phyloP scores from a whole-genome alignment of 2,888 invertebrate genomes.

The Steinernema scapterisci region DNA sequence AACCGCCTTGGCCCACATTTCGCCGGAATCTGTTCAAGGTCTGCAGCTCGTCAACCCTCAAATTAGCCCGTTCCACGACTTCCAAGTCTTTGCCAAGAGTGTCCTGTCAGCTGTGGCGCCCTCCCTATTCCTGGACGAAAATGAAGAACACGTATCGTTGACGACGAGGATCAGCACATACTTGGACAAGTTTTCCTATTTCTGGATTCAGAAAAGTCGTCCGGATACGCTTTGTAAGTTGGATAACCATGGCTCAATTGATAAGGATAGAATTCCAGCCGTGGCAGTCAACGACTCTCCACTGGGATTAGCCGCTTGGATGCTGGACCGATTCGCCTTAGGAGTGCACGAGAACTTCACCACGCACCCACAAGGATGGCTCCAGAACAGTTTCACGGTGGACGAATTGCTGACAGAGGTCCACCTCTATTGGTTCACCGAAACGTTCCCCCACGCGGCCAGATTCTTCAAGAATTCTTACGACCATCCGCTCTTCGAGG shows the following conservation, averaged over 20 bases:
- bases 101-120: conserved; percentile 38
- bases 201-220: not conserved
- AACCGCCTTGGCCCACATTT: conserved; percentile 43
- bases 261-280: conserved; percentile 34
- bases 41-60: conserved; percentile 51
- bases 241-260: not conserved
- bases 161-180: not conserved
- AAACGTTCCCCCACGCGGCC: conserved; percentile 34
- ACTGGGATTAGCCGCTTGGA: conserved; percentile 37
- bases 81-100: not conserved
- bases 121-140: conserved; percentile 20
- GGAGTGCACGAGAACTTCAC: conserved; percentile 34
- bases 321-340: conserved; percentile 44
- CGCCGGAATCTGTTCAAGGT: conserved; percentile 43
- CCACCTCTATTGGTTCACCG: conserved; percentile 53
- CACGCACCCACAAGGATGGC: conserved; percentile 33
- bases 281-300: conserved; percentile 40
- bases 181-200: conserved; percentile 33
- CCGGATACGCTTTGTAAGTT: conserved; percentile 33
- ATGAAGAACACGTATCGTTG: not conserved
- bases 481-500: conserved; percentile 32
- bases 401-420: conserved; percentile 55
- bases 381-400: conserved; percentile 48
- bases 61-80: conserved; percentile 36
- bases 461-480: conserved; percentile 35